Conservation (phyloP, 2,888 invertebrate species). For the Ennomos erosarius region DNA sequence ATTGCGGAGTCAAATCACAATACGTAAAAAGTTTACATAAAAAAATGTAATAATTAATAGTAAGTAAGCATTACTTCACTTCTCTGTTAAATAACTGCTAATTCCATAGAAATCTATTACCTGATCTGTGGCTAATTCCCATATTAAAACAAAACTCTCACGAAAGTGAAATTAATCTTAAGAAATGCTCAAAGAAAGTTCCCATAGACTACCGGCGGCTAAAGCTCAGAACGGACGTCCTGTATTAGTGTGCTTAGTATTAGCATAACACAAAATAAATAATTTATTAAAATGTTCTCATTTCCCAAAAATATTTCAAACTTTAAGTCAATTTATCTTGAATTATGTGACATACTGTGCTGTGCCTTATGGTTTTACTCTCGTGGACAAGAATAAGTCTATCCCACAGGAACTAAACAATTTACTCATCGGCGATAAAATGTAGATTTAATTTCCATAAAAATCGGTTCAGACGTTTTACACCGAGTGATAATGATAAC, state of each 20-base stretch:
- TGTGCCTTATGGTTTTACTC: too few relatives aligned
- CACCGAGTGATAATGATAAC: too few relatives aligned
- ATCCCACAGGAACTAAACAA: too few relatives aligned
- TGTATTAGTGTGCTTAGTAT: slow-evolving; percentile 60
- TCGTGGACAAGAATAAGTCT: too few relatives aligned
- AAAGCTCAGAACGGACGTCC: slow-evolving; percentile 67
- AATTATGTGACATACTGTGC: background rate
- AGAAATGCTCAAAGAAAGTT: slow-evolving; percentile 40
- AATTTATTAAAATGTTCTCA: slow-evolving; percentile 24
- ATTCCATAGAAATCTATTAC: background rate
- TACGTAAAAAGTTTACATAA: too few relatives aligned
- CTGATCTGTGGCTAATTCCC: slow-evolving; percentile 2
- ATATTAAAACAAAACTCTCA: slow-evolving; percentile 27
- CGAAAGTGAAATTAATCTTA: slow-evolving; percentile 39
- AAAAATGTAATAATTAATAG: too few relatives aligned
- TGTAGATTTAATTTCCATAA: too few relatives aligned
- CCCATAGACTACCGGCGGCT: slow-evolving; percentile 46
- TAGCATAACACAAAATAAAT: slow-evolving; percentile 53
- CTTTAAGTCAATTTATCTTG: background rate
- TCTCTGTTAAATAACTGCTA: slow-evolving; percentile 15
- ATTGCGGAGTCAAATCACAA: too few relatives aligned
- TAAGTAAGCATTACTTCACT: slow-evolving; percentile 14
- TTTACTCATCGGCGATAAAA: too few relatives aligned
- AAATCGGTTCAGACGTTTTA: too few relatives aligned
- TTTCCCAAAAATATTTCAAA: slow-evolving; percentile 16